phyloP scores from a whole-genome alignment of 2,113 vertebrate species.

The Telmatochromis bifrenatus region DNA sequence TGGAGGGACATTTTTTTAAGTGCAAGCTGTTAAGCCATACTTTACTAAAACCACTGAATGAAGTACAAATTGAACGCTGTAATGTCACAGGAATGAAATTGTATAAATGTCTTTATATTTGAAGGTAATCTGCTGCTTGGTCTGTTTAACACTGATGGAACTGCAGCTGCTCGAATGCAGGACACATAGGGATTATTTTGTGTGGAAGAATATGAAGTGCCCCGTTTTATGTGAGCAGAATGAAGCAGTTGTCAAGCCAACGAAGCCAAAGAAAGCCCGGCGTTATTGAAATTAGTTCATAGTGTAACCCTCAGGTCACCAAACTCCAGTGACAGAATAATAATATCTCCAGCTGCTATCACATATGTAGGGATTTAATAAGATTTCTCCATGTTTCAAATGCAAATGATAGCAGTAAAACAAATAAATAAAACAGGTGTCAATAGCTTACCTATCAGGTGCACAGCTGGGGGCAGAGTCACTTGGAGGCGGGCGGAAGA shows the following conservation, averaged over 20 bases:
- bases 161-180: not conserved
- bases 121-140: not conserved
- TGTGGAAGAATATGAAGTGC: not conserved
- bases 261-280: not conserved
- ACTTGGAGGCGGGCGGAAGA: conserved; percentile 82
- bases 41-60: not conserved
- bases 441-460: conserved; percentile 73
- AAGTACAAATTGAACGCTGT: not conserved
- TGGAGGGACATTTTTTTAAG: not conserved
- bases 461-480: conserved; percentile 65
- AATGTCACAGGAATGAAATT: not conserved
- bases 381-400: not conserved
- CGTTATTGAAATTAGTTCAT: not conserved
- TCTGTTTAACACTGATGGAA: not conserved
- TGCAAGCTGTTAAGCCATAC: not conserved
- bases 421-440: not conserved
- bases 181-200: not conserved
- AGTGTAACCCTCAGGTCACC: not conserved
- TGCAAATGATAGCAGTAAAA: not conserved
- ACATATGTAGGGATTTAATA: not conserved
- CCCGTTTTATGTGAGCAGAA: not conserved
- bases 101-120: not conserved
- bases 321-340: not conserved
- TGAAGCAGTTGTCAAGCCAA: not conserved
- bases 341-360: not conserved